Conservation (phyloP, 1,140 invertebrate genomes). For the Metopolophium dirhodum region DNA sequence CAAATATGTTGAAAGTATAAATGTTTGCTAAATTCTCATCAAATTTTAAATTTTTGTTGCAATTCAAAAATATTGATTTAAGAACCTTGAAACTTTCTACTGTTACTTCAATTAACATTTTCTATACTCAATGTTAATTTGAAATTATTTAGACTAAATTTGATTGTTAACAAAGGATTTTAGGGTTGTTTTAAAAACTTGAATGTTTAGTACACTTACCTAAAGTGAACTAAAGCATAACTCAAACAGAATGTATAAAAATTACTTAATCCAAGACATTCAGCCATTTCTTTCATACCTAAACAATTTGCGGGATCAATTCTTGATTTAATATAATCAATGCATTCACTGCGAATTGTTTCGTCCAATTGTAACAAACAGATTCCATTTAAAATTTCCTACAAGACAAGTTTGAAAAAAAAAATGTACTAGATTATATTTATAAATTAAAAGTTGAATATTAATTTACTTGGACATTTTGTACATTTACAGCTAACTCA, state of each 20-base stretch:
- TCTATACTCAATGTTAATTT: too few species aligned
- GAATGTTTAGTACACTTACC: neutral
- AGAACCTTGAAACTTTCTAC: too few species aligned
- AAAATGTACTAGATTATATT: neutral
- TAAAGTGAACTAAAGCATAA: neutral
- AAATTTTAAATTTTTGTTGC: too few species aligned
- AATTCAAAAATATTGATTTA: too few species aligned
- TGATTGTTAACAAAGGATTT: too few species aligned
- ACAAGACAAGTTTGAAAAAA: neutral
- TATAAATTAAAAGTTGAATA: neutral
- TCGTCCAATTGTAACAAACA: neutral
- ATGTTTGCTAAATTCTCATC: too few species aligned
- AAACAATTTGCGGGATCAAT: neutral
- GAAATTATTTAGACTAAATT: too few species aligned
- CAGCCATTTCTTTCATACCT: neutral
- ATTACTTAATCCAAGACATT: neutral
- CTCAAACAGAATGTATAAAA: neutral
- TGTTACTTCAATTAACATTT: too few species aligned
- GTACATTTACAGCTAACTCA: neutral
- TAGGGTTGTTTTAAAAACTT: too few species aligned
- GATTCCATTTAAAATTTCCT: neutral
- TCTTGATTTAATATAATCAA: neutral
- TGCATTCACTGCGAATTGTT: neutral
- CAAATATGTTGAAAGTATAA: too few species aligned
- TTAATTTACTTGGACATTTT: neutral